Evolutionary conservation across 2,113 vertebrate species (phyloP), one percentile per base, ranked within the genome.

Genomic region (Clarias magur): DNA sequence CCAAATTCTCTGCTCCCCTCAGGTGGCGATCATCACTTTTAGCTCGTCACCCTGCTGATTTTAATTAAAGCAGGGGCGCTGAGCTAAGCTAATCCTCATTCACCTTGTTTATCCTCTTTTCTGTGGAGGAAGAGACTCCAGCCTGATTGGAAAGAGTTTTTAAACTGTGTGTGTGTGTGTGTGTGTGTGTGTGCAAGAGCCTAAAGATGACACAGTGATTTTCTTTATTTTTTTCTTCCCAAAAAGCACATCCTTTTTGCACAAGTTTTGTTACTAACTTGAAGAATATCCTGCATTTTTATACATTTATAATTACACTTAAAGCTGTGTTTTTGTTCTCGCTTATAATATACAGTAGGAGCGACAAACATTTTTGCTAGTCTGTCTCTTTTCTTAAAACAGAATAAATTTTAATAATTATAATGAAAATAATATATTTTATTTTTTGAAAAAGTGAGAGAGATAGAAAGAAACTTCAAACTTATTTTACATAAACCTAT

Each of bases 71-170:
- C 15, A 12, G 30, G 4, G 3, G 59, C 5, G 30, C 15, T 62
- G 42, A 81, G 57, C 72, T 78, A 63, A 42, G 34, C 83, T 85
- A 76, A 85, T 85, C 83, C 57, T n/a, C 38, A 12, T 73, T 76
- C 72, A 63, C 15, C 4, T n/a, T 1, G 19, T 42, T 76, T 63
- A 30, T 53, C 42, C 42, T n/a, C 59, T 38, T 11, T 25, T 59
- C 25, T 70, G 2, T 23, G 25, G 9, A 54, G 63, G 7, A 48
- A 83, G 38, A 54, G 62, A 53, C 34, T 82, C 13, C 9, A 82
- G 38, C 25, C 27, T 0, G 56, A 56, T 30, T 59, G 30, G 30
- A 13, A 38, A 62, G 30, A 81, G 62, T 81, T 62, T n/a, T 38
- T 60, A 38, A 60, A 60, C 54, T 13, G 30, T 48, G 5, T 23